Percentiles rank a stretch among this genome's conserved stretches.
These are phyloP conservation scores for Lottia gigantea DNA, from an alignment of 2,888 invertebrate species.

Conservation along the genomic window DNA sequence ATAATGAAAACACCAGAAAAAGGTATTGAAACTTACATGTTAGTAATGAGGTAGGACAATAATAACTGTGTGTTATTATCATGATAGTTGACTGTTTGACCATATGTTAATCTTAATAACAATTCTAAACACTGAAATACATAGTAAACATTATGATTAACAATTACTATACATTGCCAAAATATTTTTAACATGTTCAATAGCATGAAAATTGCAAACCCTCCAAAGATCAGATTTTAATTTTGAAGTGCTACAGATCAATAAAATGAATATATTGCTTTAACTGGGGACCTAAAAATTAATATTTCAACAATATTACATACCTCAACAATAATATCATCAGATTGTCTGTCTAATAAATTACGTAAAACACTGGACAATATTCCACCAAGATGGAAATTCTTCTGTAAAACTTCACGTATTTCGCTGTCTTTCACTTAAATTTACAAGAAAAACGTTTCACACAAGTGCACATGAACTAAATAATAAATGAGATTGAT, in stretches of 20 bases:
- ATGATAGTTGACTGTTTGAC: conserved; percentile 53
- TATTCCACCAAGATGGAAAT: conserved; percentile 52
- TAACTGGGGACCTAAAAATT: too few species aligned
- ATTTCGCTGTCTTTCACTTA: conserved; percentile 52
- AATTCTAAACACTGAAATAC: conserved; percentile 55
- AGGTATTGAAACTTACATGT: conserved; percentile 49
- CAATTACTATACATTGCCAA: too few species aligned
- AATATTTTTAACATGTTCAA: too few species aligned
- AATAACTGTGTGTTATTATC: conserved; percentile 60
- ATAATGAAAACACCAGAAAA: too few species aligned
- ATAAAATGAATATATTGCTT: too few species aligned
- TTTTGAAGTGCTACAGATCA: too few species aligned
- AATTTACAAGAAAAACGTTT: conserved; percentile 16
- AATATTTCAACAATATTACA: too few species aligned
- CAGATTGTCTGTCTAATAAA: background rate
- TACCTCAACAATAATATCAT: conserved; percentile 1
- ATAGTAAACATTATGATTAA: background rate
- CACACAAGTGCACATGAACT: too few species aligned
- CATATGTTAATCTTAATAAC: conserved; percentile 62
- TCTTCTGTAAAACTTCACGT: conserved; percentile 47
- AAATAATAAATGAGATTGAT: too few species aligned
- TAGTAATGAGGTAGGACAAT: conserved; percentile 49
- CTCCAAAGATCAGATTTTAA: too few species aligned
- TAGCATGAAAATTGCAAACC: too few species aligned
- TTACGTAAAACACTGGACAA: conserved; percentile 39